A percentile compares a stretch with the other conserved stretches of the same genome.
These are phyloP conservation scores for Sapajus apella DNA, from an alignment of 2,113 vertebrate species.

Conservation along the genomic window DNA sequence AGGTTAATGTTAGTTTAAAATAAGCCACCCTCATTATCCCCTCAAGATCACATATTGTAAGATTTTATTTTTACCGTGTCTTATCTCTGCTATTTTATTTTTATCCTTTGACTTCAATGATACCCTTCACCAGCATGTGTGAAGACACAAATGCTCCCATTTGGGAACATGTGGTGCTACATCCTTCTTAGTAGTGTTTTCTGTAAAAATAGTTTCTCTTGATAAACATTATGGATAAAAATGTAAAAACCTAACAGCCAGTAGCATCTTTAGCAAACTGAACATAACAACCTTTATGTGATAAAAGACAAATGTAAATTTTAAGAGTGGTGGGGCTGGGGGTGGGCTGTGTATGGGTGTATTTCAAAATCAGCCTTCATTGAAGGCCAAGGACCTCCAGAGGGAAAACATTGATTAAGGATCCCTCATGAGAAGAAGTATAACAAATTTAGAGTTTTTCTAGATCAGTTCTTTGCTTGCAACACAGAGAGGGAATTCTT, in stretches of 20 bases:
- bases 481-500: neutral
- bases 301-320: constrained; percentile 28
- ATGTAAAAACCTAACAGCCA: constrained; percentile 43
- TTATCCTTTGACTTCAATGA: constrained; percentile 59
- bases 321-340: neutral
- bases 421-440: neutral
- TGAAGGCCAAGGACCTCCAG: neutral
- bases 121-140: constrained; percentile 55
- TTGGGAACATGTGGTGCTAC: constrained; percentile 49
- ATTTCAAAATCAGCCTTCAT: neutral
- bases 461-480: neutral
- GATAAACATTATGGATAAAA: constrained; percentile 47
- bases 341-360: neutral
- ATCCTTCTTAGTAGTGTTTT: constrained; percentile 53
- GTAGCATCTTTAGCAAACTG: constrained; percentile 21
- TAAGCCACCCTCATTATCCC: neutral
- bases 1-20: constrained; percentile 40
- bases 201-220: constrained; percentile 63
- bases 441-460: neutral
- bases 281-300: neutral
- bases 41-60: neutral
- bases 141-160: constrained; percentile 64
- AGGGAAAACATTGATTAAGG: neutral
- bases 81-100: constrained; percentile 64
- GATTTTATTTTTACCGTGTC: constrained; percentile 47